A percentile compares a stretch with the other conserved stretches of the same genome.
phyloP scores from a whole-genome alignment of 2,113 vertebrate genomes.

The Panthera uncia region DNA sequence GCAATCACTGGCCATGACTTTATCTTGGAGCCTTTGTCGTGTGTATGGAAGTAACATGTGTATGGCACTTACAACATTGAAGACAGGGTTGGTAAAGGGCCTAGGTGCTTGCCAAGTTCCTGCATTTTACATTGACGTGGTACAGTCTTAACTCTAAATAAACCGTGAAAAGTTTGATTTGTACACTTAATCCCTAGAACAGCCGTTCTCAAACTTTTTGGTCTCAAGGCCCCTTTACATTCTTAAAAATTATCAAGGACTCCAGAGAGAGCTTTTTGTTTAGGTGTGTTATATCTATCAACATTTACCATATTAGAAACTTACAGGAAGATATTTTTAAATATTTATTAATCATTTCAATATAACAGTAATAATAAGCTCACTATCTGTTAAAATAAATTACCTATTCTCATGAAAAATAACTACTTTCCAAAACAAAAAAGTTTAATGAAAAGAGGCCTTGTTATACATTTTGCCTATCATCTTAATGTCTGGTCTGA shows the following conservation, averaged over 20 bases:
- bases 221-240: neutral
- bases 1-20: neutral
- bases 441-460: neutral
- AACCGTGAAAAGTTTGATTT: neutral
- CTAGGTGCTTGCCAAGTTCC: neutral
- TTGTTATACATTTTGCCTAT: neutral
- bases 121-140: neutral
- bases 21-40: neutral
- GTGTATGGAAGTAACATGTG: neutral
- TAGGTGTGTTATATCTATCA: neutral
- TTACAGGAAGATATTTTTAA: neutral
- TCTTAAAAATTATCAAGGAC: conserved; percentile 19
- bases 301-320: neutral
- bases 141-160: neutral
- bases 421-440: conserved; percentile 45
- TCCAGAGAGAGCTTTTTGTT: neutral
- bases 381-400: conserved; percentile 23
- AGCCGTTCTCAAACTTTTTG: neutral
- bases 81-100: neutral
- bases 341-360: neutral
- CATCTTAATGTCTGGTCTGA: neutral
- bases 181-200: neutral
- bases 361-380: neutral
- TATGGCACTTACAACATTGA: accelerated
- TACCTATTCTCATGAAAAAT: conserved; percentile 24